Base-by-base conservation (phyloP, 2,113 vertebrate species). In the Morone chrysops region DNA sequence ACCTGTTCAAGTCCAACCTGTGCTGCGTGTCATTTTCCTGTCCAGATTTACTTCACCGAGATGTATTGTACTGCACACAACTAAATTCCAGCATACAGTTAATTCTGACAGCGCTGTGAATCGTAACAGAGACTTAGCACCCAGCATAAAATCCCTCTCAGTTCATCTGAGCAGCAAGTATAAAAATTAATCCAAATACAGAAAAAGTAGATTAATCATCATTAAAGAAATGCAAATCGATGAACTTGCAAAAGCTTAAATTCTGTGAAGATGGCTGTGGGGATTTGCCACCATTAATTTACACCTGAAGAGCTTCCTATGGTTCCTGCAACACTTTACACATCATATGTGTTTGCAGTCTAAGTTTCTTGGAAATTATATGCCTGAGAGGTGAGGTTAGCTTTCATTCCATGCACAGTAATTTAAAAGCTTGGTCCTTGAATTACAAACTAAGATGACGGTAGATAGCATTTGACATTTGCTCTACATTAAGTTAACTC, bases 351-450 rank as follows among this genome's bases (percentile, higher is more conserved):
- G 78, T 83, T 87, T 48, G 41, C 60, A 59, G 45, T 72, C 20
- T 20, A 31, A 41, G 18, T 74, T 81, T 89, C 73, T 70, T 78
- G 77, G 68, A 76, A 83, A 89, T 81, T 1, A 83, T 74, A 70
- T 36, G 57, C 75, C 87, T 80, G 74, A 89, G 90, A 81, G 87
- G 59, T 56, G 62, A 87, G 83, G 75, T 86, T 85, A 82, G 78
- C 67, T 84, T 84, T 87, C 69, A 87, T 81, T 80, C 51, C 73
- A 86, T 67, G 60, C 72, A 85, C 54, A 48, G 73, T 77, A 25
- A 84, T 90, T 90, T 81, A 86, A 89, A 89, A 74, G 79, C 68
- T 41, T 18, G 60, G 45, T 53, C 71, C 79, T 89, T 88, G 78
- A 90, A 84, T 87, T 83, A 81, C 73, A 89, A 81, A 83, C 60